phyloP scores from a whole-genome alignment of 2,113 vertebrate species.

The Murina feae region DNA sequence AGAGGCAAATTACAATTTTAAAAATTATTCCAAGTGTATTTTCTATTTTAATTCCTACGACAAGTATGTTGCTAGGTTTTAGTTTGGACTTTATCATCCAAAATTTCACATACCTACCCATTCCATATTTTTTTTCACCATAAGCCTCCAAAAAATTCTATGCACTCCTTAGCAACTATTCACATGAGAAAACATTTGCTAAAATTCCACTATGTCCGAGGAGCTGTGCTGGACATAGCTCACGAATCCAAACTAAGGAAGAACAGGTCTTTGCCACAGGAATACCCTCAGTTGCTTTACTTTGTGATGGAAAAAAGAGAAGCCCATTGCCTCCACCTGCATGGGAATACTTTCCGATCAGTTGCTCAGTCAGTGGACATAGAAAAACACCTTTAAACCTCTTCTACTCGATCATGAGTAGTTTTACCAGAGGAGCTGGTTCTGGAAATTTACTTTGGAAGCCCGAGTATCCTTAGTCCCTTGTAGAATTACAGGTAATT shows the following conservation, averaged over 20 bases:
- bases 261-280: background rate
- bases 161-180: background rate
- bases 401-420: background rate
- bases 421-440: background rate
- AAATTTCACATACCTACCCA: background rate
- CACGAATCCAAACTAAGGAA: background rate
- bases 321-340: background rate
- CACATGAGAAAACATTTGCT: background rate
- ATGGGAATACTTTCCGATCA: background rate
- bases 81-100: background rate
- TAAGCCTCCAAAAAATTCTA: background rate
- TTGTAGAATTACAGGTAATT: constrained; percentile 16
- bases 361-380: background rate
- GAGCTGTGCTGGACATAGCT: background rate
- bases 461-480: background rate
- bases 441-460: background rate
- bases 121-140: background rate
- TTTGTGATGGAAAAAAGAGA: background rate
- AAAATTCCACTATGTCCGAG: background rate
- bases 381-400: background rate
- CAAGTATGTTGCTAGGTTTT: background rate
- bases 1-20: background rate
- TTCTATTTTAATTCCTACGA: background rate
- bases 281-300: background rate
- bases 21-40: background rate